Base-by-base conservation (phyloP, 1,140 invertebrate species). In the Apocrypta bakeri region DNA sequence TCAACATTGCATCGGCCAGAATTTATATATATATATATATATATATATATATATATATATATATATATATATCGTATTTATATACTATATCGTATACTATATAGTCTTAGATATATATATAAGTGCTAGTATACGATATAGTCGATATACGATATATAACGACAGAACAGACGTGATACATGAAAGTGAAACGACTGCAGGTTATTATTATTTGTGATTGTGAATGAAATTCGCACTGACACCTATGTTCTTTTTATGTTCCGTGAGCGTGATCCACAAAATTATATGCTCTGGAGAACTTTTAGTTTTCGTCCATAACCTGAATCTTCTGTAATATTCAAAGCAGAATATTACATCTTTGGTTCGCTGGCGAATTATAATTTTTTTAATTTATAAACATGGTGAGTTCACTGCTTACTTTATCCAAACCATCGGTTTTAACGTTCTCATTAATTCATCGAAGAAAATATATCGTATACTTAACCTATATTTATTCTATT, bases 401-500 rank as follows among this genome's bases (percentile, higher is more conserved):
- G 81, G 81, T 82, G 81, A 78, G 81, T 72, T 64, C 29, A 63
- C 37, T 71, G 37, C 31, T 61, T 75, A 37, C 25, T 77, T 42
- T 17, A n/a, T 73, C 4, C 0, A 12, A 1, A 24, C 4, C 17
- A 6, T 4, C n/a, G 14, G 29, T 48, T 66, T 76, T 56, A 29
- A 29, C n/a, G 33, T 69, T 33, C 27, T 40, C 2, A 56, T 24
- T 37, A 37, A 37, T 9, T 4, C 33, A 37, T 37, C n/a, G n/a
- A n/a, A n/a, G n/a, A 42, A 79, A 75, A 25, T 25, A 71, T 66
- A 77, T 63, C 71, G 73, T 79, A 48, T 48, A 83, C 76, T 78
- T 86, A 86, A 86, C 85, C 82, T 86, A 64, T 72, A 86, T 83
- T 77, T 63, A 77, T 74, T 17, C 42, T 74, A 77, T 37, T 37